Evolutionary conservation across 2,113 vertebrate genomes (phyloP), one percentile per base, ranked within the genome.

Genomic region (Bettongia penicillata): DNA sequence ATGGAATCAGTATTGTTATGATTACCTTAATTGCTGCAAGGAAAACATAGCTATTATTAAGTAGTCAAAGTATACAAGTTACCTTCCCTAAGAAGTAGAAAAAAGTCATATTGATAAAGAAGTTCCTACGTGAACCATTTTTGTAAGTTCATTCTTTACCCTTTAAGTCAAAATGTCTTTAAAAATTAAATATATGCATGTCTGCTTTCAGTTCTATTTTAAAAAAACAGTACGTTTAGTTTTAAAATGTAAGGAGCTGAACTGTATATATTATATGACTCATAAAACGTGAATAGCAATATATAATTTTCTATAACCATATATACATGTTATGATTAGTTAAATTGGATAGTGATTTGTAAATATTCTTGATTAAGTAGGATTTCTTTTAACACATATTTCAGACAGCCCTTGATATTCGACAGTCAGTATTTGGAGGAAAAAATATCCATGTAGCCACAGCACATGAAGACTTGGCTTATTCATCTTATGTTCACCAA

Each of bases 391-490:
- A 77, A 24, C 94, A 26, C 94, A 94, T 93, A 53, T 98, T 97
- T 91, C 98, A 99, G 99, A 99, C 99, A 61, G 99, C 99, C 0
- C 98, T 99, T 48, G 99, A 99, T 98, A 99, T 99, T 98, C 99
- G 99, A 98, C 99, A 99, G 99, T 99, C 99, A 0, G 99, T 99
- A 12, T 99, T 99, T 96, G 99, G 99, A 93, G 99, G 99, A 92
- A 99, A 99, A 98, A 99, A 99, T 98, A 99, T 99, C 97, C 99
- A 99, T 0, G 99, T 99, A 96, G 99, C 99, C 91, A 99, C 99
- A 53, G 99, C 99, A 92, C 99, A 99, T 49, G 99, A 99, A 98
- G 99, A 99, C 97, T 98, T 99, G 97, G 99, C 99, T 12, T 99
- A 99, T 95, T 99, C 99, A 28, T 99, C 99, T 0, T 99, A 99